Conservation (phyloP, 1,140 invertebrate species). For the Prorops nasuta region DNA sequence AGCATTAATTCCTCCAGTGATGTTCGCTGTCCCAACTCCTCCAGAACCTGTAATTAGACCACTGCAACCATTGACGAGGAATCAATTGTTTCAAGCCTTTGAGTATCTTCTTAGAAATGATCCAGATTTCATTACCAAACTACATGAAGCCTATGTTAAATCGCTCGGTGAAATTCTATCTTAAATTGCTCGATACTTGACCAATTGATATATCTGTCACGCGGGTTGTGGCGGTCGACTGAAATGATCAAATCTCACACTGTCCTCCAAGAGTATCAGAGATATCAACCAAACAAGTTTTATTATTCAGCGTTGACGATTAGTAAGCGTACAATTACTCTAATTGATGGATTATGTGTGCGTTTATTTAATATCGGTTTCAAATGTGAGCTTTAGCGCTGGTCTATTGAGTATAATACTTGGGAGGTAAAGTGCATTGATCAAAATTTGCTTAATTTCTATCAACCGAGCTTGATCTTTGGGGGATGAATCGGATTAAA, state of each 20-base stretch:
- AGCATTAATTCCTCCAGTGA: slow-evolving; percentile 78
- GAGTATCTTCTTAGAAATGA: slow-evolving; percentile 85
- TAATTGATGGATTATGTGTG: no score
- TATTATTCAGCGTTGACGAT: no score
- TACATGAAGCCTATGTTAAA: slow-evolving; percentile 88
- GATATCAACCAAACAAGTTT: no score
- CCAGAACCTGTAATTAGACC: slow-evolving; percentile 45
- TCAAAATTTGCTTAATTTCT: slow-evolving; percentile 3
- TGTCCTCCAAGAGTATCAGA: no score
- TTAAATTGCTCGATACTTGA: slow-evolving; percentile 38
- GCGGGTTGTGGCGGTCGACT: slow-evolving; percentile 27
- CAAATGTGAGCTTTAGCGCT: no score
- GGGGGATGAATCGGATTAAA: slow-evolving; percentile 2
- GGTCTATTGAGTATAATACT: no score
- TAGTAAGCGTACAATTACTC: no score
- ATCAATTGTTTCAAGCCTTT: slow-evolving; percentile 85
- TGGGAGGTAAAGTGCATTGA: no score
- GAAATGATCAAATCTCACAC: slow-evolving; percentile 22
- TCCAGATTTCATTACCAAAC: slow-evolving; percentile 78
- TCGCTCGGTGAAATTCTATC: slow-evolving; percentile 75
- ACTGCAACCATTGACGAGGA: slow-evolving; percentile 75
- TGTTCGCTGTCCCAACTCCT: slow-evolving; percentile 66
- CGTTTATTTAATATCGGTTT: no score
- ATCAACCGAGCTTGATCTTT: slow-evolving; percentile 19
- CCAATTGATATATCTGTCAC: slow-evolving; percentile 19